phyloP scores from a whole-genome alignment of 2,113 vertebrate species.

The Prionailurus viverrinus region DNA sequence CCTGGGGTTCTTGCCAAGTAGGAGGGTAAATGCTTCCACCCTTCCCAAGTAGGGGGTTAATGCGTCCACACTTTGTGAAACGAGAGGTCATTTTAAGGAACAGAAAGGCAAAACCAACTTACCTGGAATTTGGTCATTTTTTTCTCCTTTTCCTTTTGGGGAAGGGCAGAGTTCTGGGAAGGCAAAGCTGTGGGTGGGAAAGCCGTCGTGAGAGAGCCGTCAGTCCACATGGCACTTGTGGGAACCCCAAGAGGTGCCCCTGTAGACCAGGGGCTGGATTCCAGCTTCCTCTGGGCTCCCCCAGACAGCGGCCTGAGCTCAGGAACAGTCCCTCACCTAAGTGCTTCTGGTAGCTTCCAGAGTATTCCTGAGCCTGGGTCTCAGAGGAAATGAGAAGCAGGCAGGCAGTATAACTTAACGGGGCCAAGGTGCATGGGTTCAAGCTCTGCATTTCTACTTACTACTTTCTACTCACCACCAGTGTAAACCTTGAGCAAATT shows the following conservation, averaged over 20 bases:
- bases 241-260: neutral
- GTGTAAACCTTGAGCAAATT: neutral
- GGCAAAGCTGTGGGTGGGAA: neutral
- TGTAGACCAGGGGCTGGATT: neutral
- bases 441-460: neutral
- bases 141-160: neutral
- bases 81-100: neutral
- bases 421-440: neutral
- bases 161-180: neutral
- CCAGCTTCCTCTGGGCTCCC: neutral
- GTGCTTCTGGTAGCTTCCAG: neutral
- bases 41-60: neutral
- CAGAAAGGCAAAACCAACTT: neutral
- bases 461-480: neutral
- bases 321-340: neutral
- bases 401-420: neutral
- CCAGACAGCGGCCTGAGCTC: neutral
- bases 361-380: neutral
- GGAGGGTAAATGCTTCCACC: too few relatives aligned
- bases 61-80: neutral
- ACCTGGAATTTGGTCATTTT: constrained; percentile 77
- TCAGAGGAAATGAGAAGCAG: neutral
- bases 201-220: neutral
- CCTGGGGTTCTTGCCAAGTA: too few relatives aligned
- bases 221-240: fast-evolving